These are phyloP conservation scores for Gallinago solitaria DNA, from an alignment of 2,797 vertebrate genomes.

Conservation along the genomic window DNA sequence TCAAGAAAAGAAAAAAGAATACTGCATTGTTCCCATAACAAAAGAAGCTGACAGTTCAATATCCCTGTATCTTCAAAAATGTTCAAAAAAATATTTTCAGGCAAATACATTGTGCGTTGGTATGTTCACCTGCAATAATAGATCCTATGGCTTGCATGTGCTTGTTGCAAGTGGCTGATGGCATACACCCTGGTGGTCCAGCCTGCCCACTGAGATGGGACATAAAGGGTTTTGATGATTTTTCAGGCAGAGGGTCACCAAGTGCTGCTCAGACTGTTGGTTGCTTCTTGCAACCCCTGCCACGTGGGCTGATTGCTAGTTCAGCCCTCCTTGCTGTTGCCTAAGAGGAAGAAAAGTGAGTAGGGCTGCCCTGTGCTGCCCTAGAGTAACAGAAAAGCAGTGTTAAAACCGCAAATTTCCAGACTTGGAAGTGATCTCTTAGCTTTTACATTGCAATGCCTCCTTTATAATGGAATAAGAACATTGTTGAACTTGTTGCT, in stretches of 20 bases:
- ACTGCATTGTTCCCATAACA: background rate
- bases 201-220: background rate
- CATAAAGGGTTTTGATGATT: background rate
- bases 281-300: background rate
- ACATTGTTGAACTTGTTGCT: background rate
- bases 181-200: background rate
- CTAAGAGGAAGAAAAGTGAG: background rate
- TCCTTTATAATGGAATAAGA: background rate
- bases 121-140: background rate
- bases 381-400: background rate
- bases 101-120: background rate
- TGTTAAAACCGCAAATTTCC: background rate
- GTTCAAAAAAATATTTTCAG: background rate
- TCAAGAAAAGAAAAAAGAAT: background rate
- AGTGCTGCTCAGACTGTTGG: background rate
- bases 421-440: background rate
- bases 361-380: background rate
- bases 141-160: background rate
- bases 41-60: background rate
- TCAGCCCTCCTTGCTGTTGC: background rate
- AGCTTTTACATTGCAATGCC: background rate
- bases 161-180: background rate
- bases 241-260: background rate
- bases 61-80: background rate
- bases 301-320: background rate